phyloP scores from a whole-genome alignment of 2,113 vertebrate species.

The Pomatorhinus ruficollis region DNA sequence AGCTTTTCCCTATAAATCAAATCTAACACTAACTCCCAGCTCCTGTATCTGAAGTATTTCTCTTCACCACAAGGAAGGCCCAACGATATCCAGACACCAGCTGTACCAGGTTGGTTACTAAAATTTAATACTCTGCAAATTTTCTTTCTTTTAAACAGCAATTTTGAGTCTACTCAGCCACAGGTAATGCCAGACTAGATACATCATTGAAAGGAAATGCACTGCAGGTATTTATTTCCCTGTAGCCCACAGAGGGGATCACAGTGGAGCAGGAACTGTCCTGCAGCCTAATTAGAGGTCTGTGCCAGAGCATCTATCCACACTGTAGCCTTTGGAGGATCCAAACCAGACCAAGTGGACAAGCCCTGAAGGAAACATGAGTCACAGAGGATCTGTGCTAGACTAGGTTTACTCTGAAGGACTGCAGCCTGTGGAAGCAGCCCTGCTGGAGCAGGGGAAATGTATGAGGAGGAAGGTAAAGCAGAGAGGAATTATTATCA shows the following conservation, averaged over 20 bases:
- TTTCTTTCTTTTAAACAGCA: not conserved
- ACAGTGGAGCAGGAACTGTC: not conserved
- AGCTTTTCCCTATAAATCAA: not conserved
- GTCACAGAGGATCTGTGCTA: not conserved
- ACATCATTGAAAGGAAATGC: not conserved
- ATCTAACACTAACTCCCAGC: not conserved
- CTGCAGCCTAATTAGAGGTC: not conserved
- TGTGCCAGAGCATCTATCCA: not conserved
- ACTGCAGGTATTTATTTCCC: not conserved
- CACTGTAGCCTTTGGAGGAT: not conserved
- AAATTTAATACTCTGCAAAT: not conserved
- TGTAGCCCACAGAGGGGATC: not conserved
- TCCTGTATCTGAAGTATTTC: not conserved
- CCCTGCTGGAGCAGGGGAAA: not conserved
- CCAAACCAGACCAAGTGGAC: not conserved
- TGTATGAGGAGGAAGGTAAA: rapidly evolving
- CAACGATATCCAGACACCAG: not conserved
- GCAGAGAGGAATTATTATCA: not conserved
- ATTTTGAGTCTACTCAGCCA: not conserved
- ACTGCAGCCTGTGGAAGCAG: not conserved
- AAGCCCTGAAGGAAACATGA: not conserved
- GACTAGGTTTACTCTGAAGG: not conserved
- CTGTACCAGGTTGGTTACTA: not conserved
- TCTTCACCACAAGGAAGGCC: not conserved
- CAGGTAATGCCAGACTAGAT: not conserved